phyloP scores from a whole-genome alignment of 53 echinoderm and acorn worm species.

The Henricia sp. region DNA sequence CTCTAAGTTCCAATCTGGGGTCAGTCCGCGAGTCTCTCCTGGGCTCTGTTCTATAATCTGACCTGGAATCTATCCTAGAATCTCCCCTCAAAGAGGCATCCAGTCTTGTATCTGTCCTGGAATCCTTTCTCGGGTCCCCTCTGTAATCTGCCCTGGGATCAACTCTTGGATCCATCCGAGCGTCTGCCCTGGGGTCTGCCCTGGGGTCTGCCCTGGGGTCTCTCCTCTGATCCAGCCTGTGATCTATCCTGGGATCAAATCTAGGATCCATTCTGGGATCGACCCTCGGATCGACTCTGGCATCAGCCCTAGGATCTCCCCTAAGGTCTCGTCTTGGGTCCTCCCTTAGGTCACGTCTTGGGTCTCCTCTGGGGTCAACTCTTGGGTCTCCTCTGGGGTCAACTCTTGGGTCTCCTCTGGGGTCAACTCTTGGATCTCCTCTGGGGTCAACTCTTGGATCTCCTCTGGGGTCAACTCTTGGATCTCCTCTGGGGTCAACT shows the following conservation, averaged over 20 bases:
- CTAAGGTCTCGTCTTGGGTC: constrained; percentile 56
- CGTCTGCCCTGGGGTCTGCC: constrained; percentile 54
- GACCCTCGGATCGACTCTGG: constrained; percentile 39
- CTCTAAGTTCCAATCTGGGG: constrained; percentile 42
- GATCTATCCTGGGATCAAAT: constrained; percentile 43
- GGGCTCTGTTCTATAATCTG: constrained; percentile 15
- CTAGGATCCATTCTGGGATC: constrained; percentile 39
- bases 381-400: constrained; percentile 33
- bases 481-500: constrained; percentile 36
- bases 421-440: constrained; percentile 43
- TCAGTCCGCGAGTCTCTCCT: constrained; percentile 32
- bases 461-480: constrained; percentile 38
- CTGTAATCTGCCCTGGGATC: constrained; percentile 40
- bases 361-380: constrained; percentile 35
- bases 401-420: constrained; percentile 8
- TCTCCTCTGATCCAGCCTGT: constrained; percentile 29
- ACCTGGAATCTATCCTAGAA: constrained; percentile 23
- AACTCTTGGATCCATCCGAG: constrained; percentile 22
- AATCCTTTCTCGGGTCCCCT: constrained; percentile 47
- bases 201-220: constrained; percentile 58
- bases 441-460: constrained; percentile 62
- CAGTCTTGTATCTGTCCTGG: constrained; percentile 47
- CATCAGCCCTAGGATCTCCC: constrained; percentile 49
- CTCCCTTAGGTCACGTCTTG: not conserved
- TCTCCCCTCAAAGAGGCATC: constrained; percentile 1